Conservation (phyloP, 2,888 invertebrate genomes). For the Tenthredo scrophulariae region DNA sequence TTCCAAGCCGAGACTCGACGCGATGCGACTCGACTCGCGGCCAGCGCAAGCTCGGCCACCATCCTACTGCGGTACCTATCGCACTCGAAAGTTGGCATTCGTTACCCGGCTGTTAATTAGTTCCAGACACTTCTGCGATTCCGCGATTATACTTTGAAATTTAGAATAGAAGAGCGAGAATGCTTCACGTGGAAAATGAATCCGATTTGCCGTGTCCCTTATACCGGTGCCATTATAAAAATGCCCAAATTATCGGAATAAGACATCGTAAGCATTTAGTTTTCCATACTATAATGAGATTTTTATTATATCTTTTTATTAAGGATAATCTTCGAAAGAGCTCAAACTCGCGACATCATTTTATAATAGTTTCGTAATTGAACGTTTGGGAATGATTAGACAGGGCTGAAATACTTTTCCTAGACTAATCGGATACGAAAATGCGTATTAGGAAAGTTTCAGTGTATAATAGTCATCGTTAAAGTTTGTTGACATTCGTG, state of each 20-base stretch:
- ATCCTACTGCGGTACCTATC: constrained; percentile 26
- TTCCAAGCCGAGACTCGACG: constrained; percentile 23
- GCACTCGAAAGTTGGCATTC: constrained; percentile 53
- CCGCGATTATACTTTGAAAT: constrained; percentile 63
- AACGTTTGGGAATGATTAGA: not conserved
- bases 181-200: not conserved
- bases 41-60: constrained; percentile 8
- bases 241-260: not conserved
- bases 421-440: not conserved
- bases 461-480: not conserved
- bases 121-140: constrained; percentile 61
- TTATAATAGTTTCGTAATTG: not conserved
- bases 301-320: not conserved
- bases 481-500: constrained; percentile 17
- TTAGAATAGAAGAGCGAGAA: constrained; percentile 2
- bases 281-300: not conserved
- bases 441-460: not conserved
- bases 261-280: not conserved
- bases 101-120: constrained; percentile 68
- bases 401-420: not conserved
- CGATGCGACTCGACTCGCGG: not conserved
- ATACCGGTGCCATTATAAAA: not conserved
- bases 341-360: not conserved
- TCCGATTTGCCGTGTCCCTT: not conserved
- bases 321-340: not conserved